Evolutionary conservation across 2,113 vertebrate species (phyloP), one percentile per base, ranked within the genome.

Genomic region (Uria lomvia): DNA sequence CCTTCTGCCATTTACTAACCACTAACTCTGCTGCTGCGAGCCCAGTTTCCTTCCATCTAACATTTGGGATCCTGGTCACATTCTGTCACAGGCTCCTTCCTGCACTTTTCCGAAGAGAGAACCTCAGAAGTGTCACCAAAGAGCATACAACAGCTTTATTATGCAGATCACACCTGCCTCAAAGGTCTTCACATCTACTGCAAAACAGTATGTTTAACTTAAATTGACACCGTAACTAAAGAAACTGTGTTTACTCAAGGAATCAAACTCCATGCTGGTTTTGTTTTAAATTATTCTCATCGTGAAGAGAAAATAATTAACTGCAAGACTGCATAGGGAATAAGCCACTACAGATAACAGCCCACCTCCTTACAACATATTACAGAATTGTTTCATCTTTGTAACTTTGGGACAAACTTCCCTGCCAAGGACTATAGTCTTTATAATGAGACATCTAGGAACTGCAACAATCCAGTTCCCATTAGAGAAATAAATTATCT

Each of bases 261-360:
- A 92, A 84, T 27, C 34, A 26, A 91, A 75, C 43, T 70, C 53
- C 8, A 6, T 6, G 2, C 10, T 58, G 76, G 11, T 84, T 80
- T 73, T 34, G 59, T 49, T 81, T 40, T 32, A 13, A 78, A 63
- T 90, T 75, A 92, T 74, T 91, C 91, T 89, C 40, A 55, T 76
- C 72, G 47, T 26, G 17, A 92, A 87, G 62, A 72, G 23, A 91
- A 94, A 72, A 36, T 92, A 88, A 97, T 96, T 94, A 94, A 86
- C 73, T 34, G 60, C 83, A 91, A 66, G 92, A 43, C 76, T 90
- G 68, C 0, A 0, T 2, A 56, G 90, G 92, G 95, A 96, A 19
- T 88, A 63, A 80, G 92, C 49, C 85, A 81, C 26, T 55, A 40
- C 52, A 83, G 86, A 77, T 68, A 92, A 88, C 22, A 73, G 80